Base-by-base conservation (phyloP, 1,140 invertebrate species). In the Leptopilina clavipes region DNA sequence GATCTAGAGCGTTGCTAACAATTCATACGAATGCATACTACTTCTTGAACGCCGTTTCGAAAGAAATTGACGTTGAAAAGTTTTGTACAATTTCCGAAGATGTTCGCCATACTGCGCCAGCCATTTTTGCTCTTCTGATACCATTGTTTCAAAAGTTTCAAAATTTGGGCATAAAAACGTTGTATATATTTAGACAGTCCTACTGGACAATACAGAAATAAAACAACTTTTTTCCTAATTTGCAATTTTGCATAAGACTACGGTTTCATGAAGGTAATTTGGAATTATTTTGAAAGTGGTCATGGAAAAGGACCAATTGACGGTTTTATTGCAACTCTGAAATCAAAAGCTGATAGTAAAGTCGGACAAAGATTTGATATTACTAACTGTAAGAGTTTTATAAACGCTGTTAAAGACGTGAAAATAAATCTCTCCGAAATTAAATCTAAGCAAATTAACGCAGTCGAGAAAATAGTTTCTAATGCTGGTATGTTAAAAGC, bases 241-340 rank as follows among this genome's bases (percentile, higher is more conserved):
- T 59, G 56, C 56, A 19, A 2, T 22, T 22, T 59, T 59, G 56
- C 56, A 9, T 22, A 59, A 59, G 22, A 59, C 1, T 59, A 22
- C 18, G 45, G 43, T 72, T 37, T 73, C 7, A 48, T 56, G 10
- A 52, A 19, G n/a, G 43, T 76, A 18, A 54, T 52, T 14, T 76
- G 70, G 75, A 73, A 73, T 40, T 76, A 73, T 59, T 72, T 45
- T 25, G 43, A 76, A 72, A 72, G 44, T 17, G 70, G 71, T 48
- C 70, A 76, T 59, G 75, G 75, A 11, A 76, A 76, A 54, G 75
- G 75, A 19, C 19, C 45, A 19, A 19, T 73, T 3, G 75, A 76
- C 40, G 75, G 75, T 3, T 48, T 76, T 19, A 71, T 48, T 5
- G 75, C 18, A 19, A 76, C 71, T 1, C 25, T 71, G 12, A 76